Evolutionary conservation across 2,888 invertebrate species (phyloP).

Genomic region (Onchidella celtica): DNA sequence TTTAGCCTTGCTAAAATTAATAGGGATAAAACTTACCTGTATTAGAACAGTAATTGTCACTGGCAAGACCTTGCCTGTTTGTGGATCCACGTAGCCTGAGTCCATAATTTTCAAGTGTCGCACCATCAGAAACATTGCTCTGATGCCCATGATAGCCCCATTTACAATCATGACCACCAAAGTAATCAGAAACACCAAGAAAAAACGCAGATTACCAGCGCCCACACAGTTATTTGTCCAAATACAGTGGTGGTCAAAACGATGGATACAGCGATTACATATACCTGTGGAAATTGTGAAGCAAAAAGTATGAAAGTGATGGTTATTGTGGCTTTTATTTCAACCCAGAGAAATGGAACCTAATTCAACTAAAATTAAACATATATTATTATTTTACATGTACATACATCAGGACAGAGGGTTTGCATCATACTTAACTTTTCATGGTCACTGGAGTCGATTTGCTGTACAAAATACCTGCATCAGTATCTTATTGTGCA

Average conservation of each 20-base stretch:
- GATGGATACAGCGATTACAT: conserved; percentile 76
- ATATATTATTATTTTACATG: too few species aligned
- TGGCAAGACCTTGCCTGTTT: conserved; percentile 64
- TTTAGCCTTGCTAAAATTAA: too few species aligned
- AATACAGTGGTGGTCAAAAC: conserved; percentile 79
- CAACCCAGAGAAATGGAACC: too few species aligned
- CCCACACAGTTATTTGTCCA: conserved; percentile 80
- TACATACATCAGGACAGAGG: too few species aligned
- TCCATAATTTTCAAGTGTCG: conserved; percentile 64
- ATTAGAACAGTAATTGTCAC: conserved; percentile 69
- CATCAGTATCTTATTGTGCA: too few species aligned
- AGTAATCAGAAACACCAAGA: conserved; percentile 74
- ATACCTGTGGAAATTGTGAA: conserved; percentile 64
- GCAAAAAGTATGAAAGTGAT: too few species aligned
- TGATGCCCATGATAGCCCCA: conserved; percentile 67
- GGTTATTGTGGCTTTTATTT: too few species aligned
- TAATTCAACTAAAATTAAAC: too few species aligned
- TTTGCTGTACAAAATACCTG: too few species aligned
- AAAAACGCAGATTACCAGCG: conserved; percentile 76
- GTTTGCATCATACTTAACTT: too few species aligned
- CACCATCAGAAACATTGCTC: conserved; percentile 66
- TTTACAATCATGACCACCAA: conserved; percentile 71
- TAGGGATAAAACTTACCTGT: conserved; percentile 65
- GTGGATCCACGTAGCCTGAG: conserved; percentile 64
- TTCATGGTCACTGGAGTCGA: too few species aligned